These are phyloP conservation scores for Odocoileus hemionus DNA, from an alignment of 2,113 vertebrate species.

Conservation along the genomic window DNA sequence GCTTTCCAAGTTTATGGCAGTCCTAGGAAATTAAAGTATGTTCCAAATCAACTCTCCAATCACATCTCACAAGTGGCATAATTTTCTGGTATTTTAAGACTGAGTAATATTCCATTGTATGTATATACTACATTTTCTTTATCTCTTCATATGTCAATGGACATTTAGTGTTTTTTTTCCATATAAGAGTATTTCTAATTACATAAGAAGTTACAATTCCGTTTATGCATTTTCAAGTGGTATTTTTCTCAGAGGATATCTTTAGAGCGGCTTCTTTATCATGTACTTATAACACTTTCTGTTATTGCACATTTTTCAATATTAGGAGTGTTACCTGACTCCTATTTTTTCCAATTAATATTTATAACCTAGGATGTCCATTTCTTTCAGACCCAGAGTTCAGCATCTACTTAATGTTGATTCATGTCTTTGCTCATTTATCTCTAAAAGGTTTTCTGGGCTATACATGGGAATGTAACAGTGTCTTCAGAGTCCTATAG, in stretches of 20 bases:
- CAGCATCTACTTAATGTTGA: slow-evolving; percentile 24
- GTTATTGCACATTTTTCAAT: slow-evolving; percentile 46
- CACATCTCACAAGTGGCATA: neutral
- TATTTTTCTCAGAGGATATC: neutral
- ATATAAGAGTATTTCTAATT: neutral
- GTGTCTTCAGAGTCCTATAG: neutral
- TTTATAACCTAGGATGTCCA: slow-evolving; percentile 37
- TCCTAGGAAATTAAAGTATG: neutral
- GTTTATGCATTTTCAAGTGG: slow-evolving; percentile 21
- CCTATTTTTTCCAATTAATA: slow-evolving; percentile 46
- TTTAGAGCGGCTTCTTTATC: slow-evolving; percentile 43
- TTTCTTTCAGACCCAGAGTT: slow-evolving; percentile 24
- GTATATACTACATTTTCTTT: neutral
- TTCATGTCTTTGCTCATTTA: slow-evolving; percentile 23
- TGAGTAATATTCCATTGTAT: neutral
- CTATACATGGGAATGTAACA: neutral
- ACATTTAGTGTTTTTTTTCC: neutral
- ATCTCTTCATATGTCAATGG: neutral
- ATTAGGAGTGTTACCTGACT: slow-evolving; percentile 24
- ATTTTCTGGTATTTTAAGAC: neutral
- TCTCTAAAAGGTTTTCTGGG: neutral
- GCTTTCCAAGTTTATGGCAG: neutral
- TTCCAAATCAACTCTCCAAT: neutral
- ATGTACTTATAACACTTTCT: neutral
- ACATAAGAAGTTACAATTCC: neutral